Evolutionary conservation across 2,113 vertebrate genomes (phyloP).

Genomic region (Callocephalon fimbriatum): DNA sequence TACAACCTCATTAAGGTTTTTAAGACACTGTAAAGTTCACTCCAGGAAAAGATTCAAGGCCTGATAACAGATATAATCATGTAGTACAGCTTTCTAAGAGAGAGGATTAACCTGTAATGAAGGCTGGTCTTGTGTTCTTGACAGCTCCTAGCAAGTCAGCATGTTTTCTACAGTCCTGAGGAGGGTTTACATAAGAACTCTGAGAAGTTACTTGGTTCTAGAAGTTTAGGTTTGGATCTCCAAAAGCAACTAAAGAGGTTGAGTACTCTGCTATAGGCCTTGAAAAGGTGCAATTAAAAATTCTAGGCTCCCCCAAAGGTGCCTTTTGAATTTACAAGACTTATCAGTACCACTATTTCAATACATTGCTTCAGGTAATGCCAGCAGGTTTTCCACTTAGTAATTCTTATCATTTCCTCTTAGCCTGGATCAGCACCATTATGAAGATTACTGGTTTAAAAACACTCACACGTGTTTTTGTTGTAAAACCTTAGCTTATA

Average conservation of each 20-base stretch:
- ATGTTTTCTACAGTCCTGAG: neutral
- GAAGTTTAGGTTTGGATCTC: neutral
- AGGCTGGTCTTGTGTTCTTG: neutral
- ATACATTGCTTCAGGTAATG: neutral
- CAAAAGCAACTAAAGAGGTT: neutral
- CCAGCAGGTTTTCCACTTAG: neutral
- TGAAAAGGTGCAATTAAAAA: neutral
- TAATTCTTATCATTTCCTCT: neutral
- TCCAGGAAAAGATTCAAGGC: neutral
- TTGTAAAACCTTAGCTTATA: neutral
- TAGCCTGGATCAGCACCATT: neutral
- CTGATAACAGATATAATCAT: neutral
- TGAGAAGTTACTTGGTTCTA: neutral
- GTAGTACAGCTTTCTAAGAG: neutral
- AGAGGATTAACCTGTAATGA: neutral
- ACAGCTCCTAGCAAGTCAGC: neutral
- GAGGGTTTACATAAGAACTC: neutral
- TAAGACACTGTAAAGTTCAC: neutral
- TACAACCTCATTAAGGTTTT: neutral
- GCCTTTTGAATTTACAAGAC: neutral
- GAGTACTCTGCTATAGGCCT: neutral
- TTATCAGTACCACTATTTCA: neutral
- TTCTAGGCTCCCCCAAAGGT: neutral
- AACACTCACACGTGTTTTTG: neutral
- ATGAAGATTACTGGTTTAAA: neutral